These are phyloP conservation scores for Acrocephalus kingi DNA, from an alignment of 2,113 vertebrate genomes.

Conservation along the genomic window DNA sequence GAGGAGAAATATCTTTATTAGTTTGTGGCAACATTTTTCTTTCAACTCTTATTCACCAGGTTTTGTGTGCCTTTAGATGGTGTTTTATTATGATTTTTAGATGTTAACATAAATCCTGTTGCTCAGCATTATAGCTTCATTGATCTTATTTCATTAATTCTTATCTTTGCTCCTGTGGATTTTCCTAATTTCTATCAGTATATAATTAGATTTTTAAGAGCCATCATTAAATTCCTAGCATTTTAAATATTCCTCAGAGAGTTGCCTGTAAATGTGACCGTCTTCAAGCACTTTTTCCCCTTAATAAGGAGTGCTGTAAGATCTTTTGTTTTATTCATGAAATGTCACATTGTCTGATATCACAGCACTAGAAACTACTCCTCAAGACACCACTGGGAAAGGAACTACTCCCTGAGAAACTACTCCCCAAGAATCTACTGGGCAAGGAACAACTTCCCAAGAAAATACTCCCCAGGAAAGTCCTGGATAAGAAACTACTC, in stretches of 20 bases:
- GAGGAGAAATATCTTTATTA: neutral
- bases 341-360: neutral
- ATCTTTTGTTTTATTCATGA: conserved; percentile 54
- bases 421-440: no score
- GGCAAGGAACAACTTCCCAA: neutral
- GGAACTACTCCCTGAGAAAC: no score
- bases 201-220: conserved; percentile 27
- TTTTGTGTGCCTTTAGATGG: neutral
- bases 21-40: neutral
- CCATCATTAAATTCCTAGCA: conserved; percentile 5
- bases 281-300: neutral
- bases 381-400: no score
- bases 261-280: neutral
- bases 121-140: neutral
- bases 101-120: neutral
- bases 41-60: neutral
- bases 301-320: neutral
- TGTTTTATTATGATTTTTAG: neutral
- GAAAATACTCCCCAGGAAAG: no score
- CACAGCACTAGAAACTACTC: neutral
- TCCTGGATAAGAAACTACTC: no score
- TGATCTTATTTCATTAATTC: conserved; percentile 19
- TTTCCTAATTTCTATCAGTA: conserved; percentile 6
- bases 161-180: neutral
- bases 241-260: neutral